Conservation (phyloP, 53 echinoderm and acorn worm species). For the Mesocentrotus franciscanus region DNA sequence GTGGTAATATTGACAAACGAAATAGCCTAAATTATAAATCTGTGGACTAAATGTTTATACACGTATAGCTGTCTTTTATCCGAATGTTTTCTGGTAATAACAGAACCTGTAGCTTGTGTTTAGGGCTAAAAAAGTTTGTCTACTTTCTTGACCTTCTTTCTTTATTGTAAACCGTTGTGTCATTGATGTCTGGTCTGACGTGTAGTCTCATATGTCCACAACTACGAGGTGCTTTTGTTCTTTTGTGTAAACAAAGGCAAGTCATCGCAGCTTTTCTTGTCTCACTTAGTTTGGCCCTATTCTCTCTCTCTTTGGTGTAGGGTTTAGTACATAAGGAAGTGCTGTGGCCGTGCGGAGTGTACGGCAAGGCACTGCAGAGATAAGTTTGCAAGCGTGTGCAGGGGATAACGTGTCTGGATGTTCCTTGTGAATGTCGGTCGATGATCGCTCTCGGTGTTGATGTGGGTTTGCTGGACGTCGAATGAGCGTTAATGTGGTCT, state of each 20-base stretch:
- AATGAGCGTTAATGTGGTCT: neutral
- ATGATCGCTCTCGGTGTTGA: conserved; percentile 51
- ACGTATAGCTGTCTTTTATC: no score
- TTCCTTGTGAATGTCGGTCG: neutral
- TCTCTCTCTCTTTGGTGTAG: neutral
- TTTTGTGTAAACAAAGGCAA: conserved; percentile 63
- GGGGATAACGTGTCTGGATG: conserved; percentile 37
- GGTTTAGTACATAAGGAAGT: conserved; percentile 49
- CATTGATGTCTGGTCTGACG: conserved; percentile 8
- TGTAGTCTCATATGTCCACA: conserved; percentile 24
- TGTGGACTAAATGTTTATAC: no score
- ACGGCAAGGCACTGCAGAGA: neutral
- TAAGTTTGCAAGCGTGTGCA: neutral
- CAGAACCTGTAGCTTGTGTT: neutral
- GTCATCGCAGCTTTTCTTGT: conserved; percentile 58
- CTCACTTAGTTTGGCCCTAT: neutral
- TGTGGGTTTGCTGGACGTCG: neutral
- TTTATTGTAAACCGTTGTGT: neutral
- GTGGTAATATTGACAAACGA: no score
- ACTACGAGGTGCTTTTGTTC: conserved; percentile 37
- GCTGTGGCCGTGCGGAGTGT: neutral
- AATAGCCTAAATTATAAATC: no score
- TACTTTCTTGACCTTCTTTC: neutral
- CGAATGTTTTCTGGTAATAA: no score
- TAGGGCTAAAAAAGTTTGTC: neutral